These are phyloP conservation scores for Macaca nemestrina DNA, from an alignment of 2,113 vertebrate genomes.

Conservation along the genomic window DNA sequence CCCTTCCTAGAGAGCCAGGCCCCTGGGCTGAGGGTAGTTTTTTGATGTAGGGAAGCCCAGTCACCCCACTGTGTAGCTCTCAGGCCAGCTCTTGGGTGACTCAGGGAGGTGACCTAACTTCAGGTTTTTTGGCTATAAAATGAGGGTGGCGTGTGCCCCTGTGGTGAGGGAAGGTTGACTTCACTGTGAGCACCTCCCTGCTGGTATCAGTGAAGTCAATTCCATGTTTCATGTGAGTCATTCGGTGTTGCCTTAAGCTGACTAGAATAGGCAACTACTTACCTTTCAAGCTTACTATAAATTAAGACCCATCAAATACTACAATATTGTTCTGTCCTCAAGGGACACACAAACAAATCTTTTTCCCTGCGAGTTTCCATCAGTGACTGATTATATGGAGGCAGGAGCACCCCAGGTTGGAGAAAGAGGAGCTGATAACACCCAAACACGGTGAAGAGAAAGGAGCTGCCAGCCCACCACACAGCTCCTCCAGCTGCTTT, in stretches of 20 bases:
- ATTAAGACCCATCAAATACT: neutral
- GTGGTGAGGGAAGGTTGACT: neutral
- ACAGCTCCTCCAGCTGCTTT: neutral
- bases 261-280: neutral
- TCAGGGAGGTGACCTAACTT: neutral
- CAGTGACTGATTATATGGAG: neutral
- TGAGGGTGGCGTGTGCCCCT: neutral
- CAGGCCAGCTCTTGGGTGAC: neutral
- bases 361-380: neutral
- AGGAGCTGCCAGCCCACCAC: neutral
- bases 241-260: neutral
- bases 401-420: neutral
- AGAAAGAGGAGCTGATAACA: neutral
- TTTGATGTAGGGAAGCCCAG: neutral
- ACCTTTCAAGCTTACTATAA: neutral
- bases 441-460: neutral
- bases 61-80: neutral
- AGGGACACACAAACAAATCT: neutral
- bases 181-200: neutral
- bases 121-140: slow-evolving; percentile 1
- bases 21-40: neutral
- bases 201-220: neutral
- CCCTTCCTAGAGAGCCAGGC: neutral
- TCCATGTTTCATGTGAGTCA: neutral
- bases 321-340: neutral